phyloP scores from a whole-genome alignment of 2,797 vertebrate genomes.

The Vipera latastei region DNA sequence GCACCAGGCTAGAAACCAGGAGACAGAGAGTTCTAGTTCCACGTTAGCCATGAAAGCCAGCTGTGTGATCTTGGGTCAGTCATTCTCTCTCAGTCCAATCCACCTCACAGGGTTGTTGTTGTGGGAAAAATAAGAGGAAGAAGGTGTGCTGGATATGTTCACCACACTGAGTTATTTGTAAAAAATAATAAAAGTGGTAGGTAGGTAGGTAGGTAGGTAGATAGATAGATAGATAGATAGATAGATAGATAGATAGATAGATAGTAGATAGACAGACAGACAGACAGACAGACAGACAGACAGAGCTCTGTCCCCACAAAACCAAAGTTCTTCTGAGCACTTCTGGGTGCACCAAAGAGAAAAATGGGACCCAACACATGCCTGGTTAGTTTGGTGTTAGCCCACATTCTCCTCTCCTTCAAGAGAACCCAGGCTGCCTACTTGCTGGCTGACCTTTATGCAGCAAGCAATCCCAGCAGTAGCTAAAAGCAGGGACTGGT shows the following conservation, averaged over 20 bases:
- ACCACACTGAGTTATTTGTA: too few relatives aligned
- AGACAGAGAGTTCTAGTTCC: neutral
- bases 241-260: too few relatives aligned
- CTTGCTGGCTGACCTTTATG: neutral
- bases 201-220: too few relatives aligned
- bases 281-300: too few relatives aligned
- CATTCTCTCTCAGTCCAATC: neutral
- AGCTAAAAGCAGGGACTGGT: neutral
- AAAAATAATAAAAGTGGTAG: too few relatives aligned
- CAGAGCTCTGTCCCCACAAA: neutral
- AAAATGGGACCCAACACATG: neutral
- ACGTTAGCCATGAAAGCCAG: neutral
- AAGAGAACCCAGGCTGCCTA: neutral
- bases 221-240: too few relatives aligned
- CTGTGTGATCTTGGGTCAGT: neutral
- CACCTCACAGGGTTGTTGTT: too few relatives aligned
- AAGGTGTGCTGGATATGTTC: too few relatives aligned
- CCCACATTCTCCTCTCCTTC: neutral
- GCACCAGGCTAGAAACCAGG: neutral
- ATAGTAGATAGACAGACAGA: too few relatives aligned
- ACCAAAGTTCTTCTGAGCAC: neutral
- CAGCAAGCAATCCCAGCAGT: neutral
- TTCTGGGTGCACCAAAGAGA: neutral
- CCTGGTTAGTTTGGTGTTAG: neutral
- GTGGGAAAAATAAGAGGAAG: too few relatives aligned